phyloP scores from a whole-genome alignment of 2,113 vertebrate species.

The Enhydra lutris region DNA sequence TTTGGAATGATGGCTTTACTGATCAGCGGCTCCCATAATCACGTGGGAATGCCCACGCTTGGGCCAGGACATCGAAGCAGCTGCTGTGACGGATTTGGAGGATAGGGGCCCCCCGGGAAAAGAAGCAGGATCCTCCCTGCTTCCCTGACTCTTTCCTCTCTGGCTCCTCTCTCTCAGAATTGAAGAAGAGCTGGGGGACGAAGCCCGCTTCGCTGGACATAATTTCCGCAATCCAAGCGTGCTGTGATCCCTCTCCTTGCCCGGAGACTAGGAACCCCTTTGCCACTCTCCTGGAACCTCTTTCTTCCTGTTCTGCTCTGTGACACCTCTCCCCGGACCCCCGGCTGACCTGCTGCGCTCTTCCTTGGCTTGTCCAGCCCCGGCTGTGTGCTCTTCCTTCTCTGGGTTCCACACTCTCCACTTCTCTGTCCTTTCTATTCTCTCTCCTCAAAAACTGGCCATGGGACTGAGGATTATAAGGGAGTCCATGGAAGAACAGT shows the following conservation, averaged over 20 bases:
- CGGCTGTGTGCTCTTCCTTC: neutral
- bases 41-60: neutral
- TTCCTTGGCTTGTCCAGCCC: neutral
- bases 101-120: neutral
- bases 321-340: neutral
- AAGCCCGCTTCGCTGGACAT: slow-evolving; percentile 93
- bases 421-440: slow-evolving; percentile 58
- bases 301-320: slow-evolving; percentile 66
- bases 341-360: neutral
- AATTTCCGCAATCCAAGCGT: slow-evolving; percentile 95
- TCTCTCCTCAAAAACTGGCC: slow-evolving; percentile 16
- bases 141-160: neutral
- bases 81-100: neutral
- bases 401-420: neutral
- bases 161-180: slow-evolving; percentile 84
- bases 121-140: neutral
- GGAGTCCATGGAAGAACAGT: neutral
- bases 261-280: slow-evolving; percentile 17
- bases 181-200: slow-evolving; percentile 93
- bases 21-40: neutral
- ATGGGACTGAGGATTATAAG: neutral
- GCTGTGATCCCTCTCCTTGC: slow-evolving; percentile 81
- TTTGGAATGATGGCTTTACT: neutral
- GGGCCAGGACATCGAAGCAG: neutral
- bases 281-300: slow-evolving; percentile 44